phyloP scores from a whole-genome alignment of 1,140 invertebrate species.

The Ganaspis sp. region DNA sequence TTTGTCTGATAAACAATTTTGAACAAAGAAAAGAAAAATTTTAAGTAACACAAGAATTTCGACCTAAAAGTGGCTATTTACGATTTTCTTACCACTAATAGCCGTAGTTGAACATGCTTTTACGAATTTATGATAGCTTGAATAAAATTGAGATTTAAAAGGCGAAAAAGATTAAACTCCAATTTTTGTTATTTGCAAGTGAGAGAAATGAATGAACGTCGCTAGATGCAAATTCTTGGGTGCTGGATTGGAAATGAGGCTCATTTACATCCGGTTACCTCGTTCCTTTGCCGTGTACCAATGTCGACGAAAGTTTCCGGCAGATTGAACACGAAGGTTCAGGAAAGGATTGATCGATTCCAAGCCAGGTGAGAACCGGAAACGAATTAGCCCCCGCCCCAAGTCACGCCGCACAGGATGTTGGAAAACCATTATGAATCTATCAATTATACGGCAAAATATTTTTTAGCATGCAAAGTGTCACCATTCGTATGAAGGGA shows the following conservation, averaged over 20 bases:
- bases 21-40: no score
- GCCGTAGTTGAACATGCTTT: no score
- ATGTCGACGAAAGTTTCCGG: slow-evolving; percentile 3
- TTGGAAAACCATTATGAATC: not conserved
- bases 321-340: not conserved
- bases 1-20: no score
- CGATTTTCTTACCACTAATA: no score
- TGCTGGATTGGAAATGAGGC: slow-evolving; percentile 4
- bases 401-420: not conserved
- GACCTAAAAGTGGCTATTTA: no score
- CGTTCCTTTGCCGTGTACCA: slow-evolving; percentile 1
- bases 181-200: not conserved
- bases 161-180: not conserved
- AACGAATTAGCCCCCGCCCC: not conserved
- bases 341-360: not conserved
- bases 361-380: slow-evolving; percentile 3
- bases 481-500: no score
- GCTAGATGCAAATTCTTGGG: slow-evolving; percentile 1
- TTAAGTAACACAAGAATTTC: no score
- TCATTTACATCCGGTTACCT: not conserved
- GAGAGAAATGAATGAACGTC: slow-evolving; percentile 1
- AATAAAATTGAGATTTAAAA: not conserved
- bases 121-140: not conserved
- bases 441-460: no score
- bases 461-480: no score